Evolutionary conservation across 64 coral and sea anemone species (phyloP).

Genomic region (Platygyra sinensis): DNA sequence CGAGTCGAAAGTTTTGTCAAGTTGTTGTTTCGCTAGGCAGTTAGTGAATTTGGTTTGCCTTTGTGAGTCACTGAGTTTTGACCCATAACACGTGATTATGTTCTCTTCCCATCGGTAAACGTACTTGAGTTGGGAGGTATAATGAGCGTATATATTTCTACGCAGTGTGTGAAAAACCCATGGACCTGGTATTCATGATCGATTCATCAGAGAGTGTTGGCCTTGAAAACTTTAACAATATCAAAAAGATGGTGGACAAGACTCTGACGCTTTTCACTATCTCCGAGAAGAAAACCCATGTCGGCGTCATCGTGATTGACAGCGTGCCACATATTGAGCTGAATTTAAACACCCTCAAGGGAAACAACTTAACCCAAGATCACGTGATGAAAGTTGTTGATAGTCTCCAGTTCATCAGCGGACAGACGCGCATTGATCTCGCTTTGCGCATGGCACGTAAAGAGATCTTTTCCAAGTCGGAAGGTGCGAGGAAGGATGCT

Average conservation of each 20-base stretch:
- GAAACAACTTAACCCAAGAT: conserved; percentile 50
- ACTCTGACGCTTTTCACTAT: conserved; percentile 69
- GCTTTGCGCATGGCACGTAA: conserved; percentile 75
- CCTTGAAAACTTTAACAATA: conserved; percentile 77
- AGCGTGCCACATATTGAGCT: conserved; percentile 44
- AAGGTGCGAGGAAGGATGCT: conserved; percentile 53
- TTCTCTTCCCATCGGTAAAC: too few relatives aligned
- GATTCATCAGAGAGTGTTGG: conserved; percentile 84
- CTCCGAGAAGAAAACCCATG: conserved; percentile 57
- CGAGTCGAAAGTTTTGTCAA: too few relatives aligned
- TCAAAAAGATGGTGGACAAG: conserved; percentile 67
- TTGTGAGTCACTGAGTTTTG: too few relatives aligned
- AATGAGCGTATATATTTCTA: neutral
- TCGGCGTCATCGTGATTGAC: conserved; percentile 64
- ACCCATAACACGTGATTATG: too few relatives aligned
- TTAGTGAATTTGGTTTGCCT: too few relatives aligned
- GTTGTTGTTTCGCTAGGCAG: too few relatives aligned
- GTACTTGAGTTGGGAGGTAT: too few relatives aligned
- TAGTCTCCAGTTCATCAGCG: conserved; percentile 63
- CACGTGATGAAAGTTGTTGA: conserved; percentile 53
- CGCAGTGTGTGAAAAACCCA: conserved; percentile 65
- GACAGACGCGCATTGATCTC: conserved; percentile 75
- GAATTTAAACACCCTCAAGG: conserved; percentile 69
- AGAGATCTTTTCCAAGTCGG: conserved; percentile 71
- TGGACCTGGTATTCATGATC: conserved; percentile 82